A percentile compares a stretch with the other conserved stretches of the same genome.
Evolutionary conservation across 2,888 invertebrate genomes (phyloP).

Genomic region (Autographa gamma): DNA sequence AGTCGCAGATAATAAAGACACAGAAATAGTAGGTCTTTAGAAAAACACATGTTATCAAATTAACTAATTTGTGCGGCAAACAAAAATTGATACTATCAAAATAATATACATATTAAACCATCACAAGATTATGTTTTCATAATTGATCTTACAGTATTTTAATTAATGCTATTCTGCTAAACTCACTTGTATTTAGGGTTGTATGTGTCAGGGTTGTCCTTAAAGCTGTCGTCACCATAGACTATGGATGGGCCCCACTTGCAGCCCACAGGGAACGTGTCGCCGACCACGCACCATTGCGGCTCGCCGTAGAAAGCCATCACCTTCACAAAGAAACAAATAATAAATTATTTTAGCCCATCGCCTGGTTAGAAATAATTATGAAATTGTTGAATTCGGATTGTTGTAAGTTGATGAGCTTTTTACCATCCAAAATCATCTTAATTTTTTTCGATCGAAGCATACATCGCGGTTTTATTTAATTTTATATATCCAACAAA

Average conservation of each 20-base stretch:
- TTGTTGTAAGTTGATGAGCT: too few relatives aligned
- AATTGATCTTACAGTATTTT: background rate
- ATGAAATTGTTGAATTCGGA: background rate
- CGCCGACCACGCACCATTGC: constrained; percentile 98
- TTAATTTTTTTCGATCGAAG: too few relatives aligned
- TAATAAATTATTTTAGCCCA: constrained; percentile 81
- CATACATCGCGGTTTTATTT: too few relatives aligned
- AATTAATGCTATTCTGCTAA: background rate
- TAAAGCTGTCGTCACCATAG: constrained; percentile 95
- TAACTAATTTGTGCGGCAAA: too few relatives aligned
- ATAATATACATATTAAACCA: too few relatives aligned
- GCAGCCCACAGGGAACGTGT: constrained; percentile 98
- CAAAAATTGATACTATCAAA: too few relatives aligned
- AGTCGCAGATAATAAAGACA: too few relatives aligned
- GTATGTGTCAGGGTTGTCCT: constrained; percentile 94
- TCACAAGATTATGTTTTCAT: too few relatives aligned
- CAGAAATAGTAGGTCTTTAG: too few relatives aligned
- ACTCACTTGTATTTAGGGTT: constrained; percentile 93
- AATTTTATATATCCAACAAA: too few relatives aligned
- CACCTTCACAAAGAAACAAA: constrained; percentile 81
- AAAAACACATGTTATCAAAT: too few relatives aligned
- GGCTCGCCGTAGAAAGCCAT: constrained; percentile 96
- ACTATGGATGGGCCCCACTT: constrained; percentile 94
- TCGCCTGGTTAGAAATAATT: constrained; percentile 60
- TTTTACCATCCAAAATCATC: too few relatives aligned